Conservation (phyloP, 2,888 invertebrate species). For the Clitarchus hookeri region DNA sequence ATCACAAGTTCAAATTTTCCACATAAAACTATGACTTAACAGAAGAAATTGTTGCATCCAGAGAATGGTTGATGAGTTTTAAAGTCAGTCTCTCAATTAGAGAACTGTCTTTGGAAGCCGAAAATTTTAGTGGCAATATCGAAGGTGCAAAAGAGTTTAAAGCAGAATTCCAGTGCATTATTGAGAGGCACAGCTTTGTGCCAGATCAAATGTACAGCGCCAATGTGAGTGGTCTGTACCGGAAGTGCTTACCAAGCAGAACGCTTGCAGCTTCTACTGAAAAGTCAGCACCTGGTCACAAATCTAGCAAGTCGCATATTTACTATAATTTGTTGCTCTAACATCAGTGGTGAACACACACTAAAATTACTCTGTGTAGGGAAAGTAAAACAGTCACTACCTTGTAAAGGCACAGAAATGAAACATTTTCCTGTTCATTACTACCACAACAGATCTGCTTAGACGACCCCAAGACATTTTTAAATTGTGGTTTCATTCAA, state of each 20-base stretch:
- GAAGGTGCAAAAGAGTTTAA: neutral
- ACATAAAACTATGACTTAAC: neutral
- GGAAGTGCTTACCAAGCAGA: neutral
- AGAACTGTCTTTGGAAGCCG: neutral
- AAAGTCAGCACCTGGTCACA: neutral
- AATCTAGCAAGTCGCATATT: neutral
- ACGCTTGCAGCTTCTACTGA: neutral
- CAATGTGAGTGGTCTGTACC: neutral
- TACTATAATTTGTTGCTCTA: neutral
- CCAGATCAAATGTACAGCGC: neutral
- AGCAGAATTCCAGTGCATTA: neutral
- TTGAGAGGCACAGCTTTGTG: neutral
- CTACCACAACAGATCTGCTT: neutral
- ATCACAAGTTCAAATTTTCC: neutral
- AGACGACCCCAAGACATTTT: neutral
- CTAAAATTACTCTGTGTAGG: neutral
- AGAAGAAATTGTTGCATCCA: neutral
- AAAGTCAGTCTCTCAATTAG: neutral
- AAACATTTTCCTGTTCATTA: neutral
- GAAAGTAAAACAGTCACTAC: neutral
- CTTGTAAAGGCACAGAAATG: slow-evolving; percentile 18
- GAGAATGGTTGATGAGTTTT: neutral
- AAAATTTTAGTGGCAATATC: neutral
- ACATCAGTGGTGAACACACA: neutral
- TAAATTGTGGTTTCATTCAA: neutral